Base-by-base conservation (phyloP, 2,797 vertebrate genomes). In the Rachycentron canadum region DNA sequence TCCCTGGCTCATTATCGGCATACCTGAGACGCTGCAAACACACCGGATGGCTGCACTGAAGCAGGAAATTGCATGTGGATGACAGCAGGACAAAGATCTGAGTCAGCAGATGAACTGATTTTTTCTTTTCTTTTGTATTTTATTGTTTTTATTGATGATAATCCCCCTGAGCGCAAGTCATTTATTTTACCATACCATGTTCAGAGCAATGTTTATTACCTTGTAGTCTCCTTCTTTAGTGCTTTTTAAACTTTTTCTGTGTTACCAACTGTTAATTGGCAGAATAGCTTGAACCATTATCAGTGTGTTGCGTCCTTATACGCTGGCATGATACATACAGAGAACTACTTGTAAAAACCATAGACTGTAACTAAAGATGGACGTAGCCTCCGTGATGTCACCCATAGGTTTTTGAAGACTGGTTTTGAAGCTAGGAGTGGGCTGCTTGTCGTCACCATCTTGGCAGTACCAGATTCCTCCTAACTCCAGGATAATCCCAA, bases 1-100 rank as follows among this genome's bases (percentile, higher is more conserved):
- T 76, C 68, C 57, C 30, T 3, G 36, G 45, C 25, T 76, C 71
- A 74, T 76, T 68, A 81, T 49, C 45, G 62, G 38, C 78, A 90
- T 86, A 86, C 81, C 85, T 86, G 65, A 76, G 60, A 83, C 65
- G 23, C 76, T 69, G 25, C 63, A 73, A 73, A 82, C 19, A 63
- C 38, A 41, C 30, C 12, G 38, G 65, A 66, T 43, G 56, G 59
- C 53, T 81, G 45, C 59, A 36, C 50, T 38, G 49, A 63, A 28
- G n/a, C 60, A 59, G 55, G 71, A 59, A 65, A 61, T 43, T 52
- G 2, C 10, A 25, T 63, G 21, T 69, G 56, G 40, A 59, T 6
- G 26, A 17, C 64, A 69, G 36, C 55, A 23, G 38, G 34, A 64
- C 36, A 9, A 34, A 34, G 0, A 14, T 28, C 8, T 30, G 58